Evolutionary conservation across 2,113 vertebrate genomes (phyloP), one percentile per base, ranked within the genome.

Genomic region (Chaenogobius annularis): DNA sequence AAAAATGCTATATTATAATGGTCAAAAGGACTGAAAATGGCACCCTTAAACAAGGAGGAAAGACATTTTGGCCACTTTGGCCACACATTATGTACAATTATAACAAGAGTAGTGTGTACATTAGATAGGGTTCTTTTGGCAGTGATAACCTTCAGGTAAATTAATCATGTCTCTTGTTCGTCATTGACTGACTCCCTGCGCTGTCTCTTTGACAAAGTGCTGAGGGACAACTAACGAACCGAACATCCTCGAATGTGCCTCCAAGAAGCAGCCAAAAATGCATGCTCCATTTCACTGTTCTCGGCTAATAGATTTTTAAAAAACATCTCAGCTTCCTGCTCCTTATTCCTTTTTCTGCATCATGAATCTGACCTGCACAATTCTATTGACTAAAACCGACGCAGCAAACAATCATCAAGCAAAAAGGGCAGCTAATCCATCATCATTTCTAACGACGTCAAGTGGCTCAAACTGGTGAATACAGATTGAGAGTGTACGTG

Each of bases 261-360:
- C 73, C 74, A 74, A 72, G 68, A 47, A 68, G 66, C 69, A 69
- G 31, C 14, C 1, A 1, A 52, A 69, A 75, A 11, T 26, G 63
- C 46, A 26, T 59, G 70, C 67, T 83, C 78, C 73, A 83, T 79
- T 87, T 87, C 73, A 74, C 78, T 74, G 72, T 82, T 85, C 74
- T 72, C 67, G 71, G 78, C 82, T 89, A 83, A 88, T 75, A 74
- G 74, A 72, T 70, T 71, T 70, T 68, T 3, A 9, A 50, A 77
- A 88, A 62, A 71, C 72, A 81, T 75, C 58, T 50, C 73, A 79
- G 83, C 76, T 82, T 83, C 59, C 0, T 12, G 13, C 73, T 71
- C 68, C 79, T 67, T 77, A 46, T 20, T 69, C 67, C 68, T 79
- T 74, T 82, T 72, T 82, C 78, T 62, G 54, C 62, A 50, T 87